These are phyloP conservation scores for Ochlodes sylvanus DNA, from an alignment of 2,888 invertebrate genomes.

Conservation along the genomic window DNA sequence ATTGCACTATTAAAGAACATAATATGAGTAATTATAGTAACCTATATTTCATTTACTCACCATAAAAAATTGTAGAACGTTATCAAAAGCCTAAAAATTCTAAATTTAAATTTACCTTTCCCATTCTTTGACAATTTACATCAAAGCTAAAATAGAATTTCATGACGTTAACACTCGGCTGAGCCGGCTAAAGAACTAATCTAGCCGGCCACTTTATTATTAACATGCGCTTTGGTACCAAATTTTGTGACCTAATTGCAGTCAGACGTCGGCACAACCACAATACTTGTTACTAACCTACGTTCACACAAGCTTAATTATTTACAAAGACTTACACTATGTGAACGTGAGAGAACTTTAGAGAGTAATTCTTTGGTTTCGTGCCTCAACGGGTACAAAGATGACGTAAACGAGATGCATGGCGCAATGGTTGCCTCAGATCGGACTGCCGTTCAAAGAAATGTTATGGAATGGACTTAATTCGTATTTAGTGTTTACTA, in stretches of 20 bases:
- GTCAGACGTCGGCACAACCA: slow-evolving; percentile 2
- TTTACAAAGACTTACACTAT: neutral
- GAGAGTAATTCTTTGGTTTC: too few relatives aligned
- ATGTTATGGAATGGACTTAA: too few relatives aligned
- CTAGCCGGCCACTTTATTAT: slow-evolving; percentile 11
- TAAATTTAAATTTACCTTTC: neutral
- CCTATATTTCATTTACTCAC: too few relatives aligned
- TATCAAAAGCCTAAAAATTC: neutral
- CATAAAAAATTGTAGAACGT: neutral
- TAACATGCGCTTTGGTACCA: slow-evolving; percentile 2
- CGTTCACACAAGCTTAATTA: slow-evolving; percentile 1
- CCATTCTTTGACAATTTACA: neutral
- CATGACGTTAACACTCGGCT: neutral
- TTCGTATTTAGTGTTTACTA: too few relatives aligned
- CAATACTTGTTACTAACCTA: neutral
- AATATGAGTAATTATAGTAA: too few relatives aligned
- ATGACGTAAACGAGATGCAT: too few relatives aligned
- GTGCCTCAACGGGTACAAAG: too few relatives aligned
- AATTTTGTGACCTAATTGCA: slow-evolving; percentile 17
- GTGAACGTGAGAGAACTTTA: neutral
- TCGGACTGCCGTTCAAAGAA: too few relatives aligned
- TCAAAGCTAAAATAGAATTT: slow-evolving; percentile 1
- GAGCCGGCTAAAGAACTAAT: slow-evolving; percentile 7
- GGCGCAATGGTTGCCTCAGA: too few relatives aligned
- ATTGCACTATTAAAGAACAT: too few relatives aligned